These are phyloP conservation scores for Aleiodes leptofemur DNA, from an alignment of 2,888 invertebrate species.

Conservation along the genomic window DNA sequence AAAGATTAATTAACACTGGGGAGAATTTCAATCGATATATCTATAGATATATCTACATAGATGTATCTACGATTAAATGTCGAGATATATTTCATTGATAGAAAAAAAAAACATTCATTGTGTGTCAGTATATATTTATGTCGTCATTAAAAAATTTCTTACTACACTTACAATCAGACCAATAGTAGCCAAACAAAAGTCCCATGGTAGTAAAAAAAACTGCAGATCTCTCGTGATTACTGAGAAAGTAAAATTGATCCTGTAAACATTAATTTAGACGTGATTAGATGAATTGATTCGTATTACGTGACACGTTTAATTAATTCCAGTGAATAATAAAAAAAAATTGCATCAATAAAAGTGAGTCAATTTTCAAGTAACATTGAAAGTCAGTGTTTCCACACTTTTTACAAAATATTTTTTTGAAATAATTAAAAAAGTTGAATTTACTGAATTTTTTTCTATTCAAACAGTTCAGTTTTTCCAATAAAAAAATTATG, in stretches of 20 bases:
- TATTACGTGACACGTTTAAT: not conserved
- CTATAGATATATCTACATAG: too few species aligned
- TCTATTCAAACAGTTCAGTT: too few species aligned
- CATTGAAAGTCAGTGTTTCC: not conserved
- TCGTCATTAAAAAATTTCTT: conserved; percentile 13
- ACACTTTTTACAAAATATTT: too few species aligned
- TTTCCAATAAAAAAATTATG: too few species aligned
- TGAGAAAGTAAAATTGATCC: not conserved
- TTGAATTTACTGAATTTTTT: too few species aligned
- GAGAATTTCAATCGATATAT: conserved; percentile 24
- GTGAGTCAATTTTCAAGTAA: not conserved
- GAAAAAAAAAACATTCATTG: not conserved
- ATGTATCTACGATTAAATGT: conserved; percentile 36
- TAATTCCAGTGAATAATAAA: not conserved
- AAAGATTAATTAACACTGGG: conserved; percentile 28
- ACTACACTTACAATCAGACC: not conserved
- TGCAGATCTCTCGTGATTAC: not conserved
- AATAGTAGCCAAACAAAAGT: not conserved
- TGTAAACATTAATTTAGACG: not conserved
- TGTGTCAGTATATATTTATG: not conserved
- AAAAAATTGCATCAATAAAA: not conserved
- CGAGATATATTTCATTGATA: conserved; percentile 11
- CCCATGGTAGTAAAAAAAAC: too few species aligned
- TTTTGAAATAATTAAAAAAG: too few species aligned
- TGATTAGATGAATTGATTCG: conserved; percentile 15